Evolutionary conservation across 2,797 vertebrate genomes (phyloP), one percentile per base, ranked within the genome.

Genomic region (Chromis chromis): DNA sequence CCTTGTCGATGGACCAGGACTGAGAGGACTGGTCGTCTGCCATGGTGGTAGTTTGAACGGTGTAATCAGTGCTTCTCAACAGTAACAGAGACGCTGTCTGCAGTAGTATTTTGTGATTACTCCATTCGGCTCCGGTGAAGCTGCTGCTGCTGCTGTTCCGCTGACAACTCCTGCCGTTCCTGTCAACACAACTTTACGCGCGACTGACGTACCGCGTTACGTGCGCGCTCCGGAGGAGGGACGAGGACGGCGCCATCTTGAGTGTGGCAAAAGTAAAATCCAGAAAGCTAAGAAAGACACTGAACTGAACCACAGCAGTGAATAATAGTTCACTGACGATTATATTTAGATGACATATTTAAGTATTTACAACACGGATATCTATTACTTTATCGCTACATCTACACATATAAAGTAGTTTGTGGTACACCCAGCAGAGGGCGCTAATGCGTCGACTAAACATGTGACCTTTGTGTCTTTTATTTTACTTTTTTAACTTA

Each of bases 1-100:
- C 97, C 92, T 92, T 94, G 94, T 97, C 94, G 93, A 98, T 98
- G 63, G 97, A 95, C 97, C 97, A 98, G 82, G 96, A 83, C 90
- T 96, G 94, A 65, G 95, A 91, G 89, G 95, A 95, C 92, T 94
- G 92, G 89, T 98, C 97, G 80, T 98, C 97, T 74, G 95, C 93
- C 95, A 96, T 96, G 84, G 90, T 86, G 78, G 89, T 53, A 48
- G 65, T 78, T 48, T 66, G 21, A 73, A 69, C 36, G 50, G 27
- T 42, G 66, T 82, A 39, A 75, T 68, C 82, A 50, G 21, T 21
- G 74, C 40, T 82, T 74, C 50, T 62, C 5, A 39, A 36, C 61
- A 39, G 11, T 22, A 65, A 60, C 22, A 73, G 67, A 75, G 58
- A 60, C 61, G 70, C 68, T 69, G 66, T 63, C 31, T 76, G 68